Base-by-base conservation (phyloP, 2,113 vertebrate species). In the Benitochromis conjunctus region DNA sequence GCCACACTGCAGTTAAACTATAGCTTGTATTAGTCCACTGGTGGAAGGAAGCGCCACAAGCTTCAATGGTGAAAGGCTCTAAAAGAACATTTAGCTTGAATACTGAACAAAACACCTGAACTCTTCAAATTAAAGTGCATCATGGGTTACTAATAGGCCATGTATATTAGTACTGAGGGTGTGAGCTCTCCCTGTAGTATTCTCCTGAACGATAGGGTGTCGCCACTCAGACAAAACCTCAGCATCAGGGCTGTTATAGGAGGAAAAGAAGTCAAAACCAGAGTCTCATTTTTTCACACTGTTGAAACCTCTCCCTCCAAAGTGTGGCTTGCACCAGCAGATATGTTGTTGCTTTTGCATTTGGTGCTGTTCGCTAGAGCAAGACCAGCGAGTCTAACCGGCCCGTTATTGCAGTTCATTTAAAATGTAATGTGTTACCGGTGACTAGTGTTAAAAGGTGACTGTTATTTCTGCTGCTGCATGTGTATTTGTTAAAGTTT, bases 71-170 rank as follows among this genome's bases (percentile, higher is more conserved):
- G 55, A 58, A 88, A 79, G 69, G 2, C 29, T 14, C 64, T 69
- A 34, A 77, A 19, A 26, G 43, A 58, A 83, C 31, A 82, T 84
- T 88, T 85, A 21, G 62, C 46, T 81, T 83, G 80, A 89, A 85
- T 78, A 79, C 56, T 24, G 51, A 82, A 34, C 46, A 58, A 82
- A 90, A 81, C 8, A 78, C n/a, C 14, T 29, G 3, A 84, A 54
- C 9, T 62, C 66, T 84, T 76, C 8, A 71, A 16, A 57, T 24
- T 6, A 80, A 36, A 43, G 41, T 57, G 16, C 53, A 46, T 56
- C 6, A 0, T 3, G 2, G 56, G 86, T 41, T 43, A 31, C 16
- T 26, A 71, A 46, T 46, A 46, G 41, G 21, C 8, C 19, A 66
- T 41, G 41, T 66, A 66, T 41, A 66, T 41, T 41, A 41, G 62